phyloP scores from a whole-genome alignment of 2,113 vertebrate species.

The Hippocampus guttulatus region DNA sequence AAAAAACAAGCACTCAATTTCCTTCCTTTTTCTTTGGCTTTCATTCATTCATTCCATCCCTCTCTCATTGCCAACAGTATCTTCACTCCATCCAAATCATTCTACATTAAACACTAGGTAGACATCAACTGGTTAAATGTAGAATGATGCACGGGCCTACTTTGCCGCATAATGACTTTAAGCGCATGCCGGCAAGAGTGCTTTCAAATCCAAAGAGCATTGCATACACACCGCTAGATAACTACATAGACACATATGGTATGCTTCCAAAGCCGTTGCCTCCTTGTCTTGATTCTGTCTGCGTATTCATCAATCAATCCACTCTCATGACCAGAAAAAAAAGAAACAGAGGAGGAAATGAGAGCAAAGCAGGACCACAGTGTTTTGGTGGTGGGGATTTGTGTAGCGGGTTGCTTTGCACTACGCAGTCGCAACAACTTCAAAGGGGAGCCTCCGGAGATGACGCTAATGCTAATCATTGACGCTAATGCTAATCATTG shows the following conservation, averaged over 20 bases:
- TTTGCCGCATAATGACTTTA: slow-evolving; percentile 61
- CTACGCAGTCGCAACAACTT: slow-evolving; percentile 38
- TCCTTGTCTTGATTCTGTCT: slow-evolving; percentile 45
- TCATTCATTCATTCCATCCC: not conserved
- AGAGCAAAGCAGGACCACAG: slow-evolving; percentile 23
- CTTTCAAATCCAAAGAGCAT: slow-evolving; percentile 37
- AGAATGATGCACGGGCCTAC: slow-evolving; percentile 42
- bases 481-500: slow-evolving; percentile 43
- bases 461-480: slow-evolving; percentile 55
- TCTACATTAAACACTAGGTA: slow-evolving; percentile 10
- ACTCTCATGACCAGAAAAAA: slow-evolving; percentile 35
- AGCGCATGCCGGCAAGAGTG: slow-evolving; percentile 31
- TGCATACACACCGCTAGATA: slow-evolving; percentile 11
- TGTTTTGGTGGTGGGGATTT: not conserved
- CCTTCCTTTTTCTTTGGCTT: not conserved
- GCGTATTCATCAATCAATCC: slow-evolving; percentile 57
- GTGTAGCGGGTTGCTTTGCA: slow-evolving; percentile 31
- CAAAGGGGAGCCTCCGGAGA: slow-evolving; percentile 55
- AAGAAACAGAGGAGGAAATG: slow-evolving; percentile 19
- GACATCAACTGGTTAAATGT: slow-evolving; percentile 41
- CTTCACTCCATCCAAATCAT: not conserved
- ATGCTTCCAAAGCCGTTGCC: slow-evolving; percentile 18
- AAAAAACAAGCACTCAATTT: not conserved
- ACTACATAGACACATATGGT: slow-evolving; percentile 17
- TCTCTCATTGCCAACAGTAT: not conserved